A percentile compares a stretch with the other conserved stretches of the same genome.
Evolutionary conservation across 2,113 vertebrate species (phyloP).

Genomic region (Aegypius monachus): DNA sequence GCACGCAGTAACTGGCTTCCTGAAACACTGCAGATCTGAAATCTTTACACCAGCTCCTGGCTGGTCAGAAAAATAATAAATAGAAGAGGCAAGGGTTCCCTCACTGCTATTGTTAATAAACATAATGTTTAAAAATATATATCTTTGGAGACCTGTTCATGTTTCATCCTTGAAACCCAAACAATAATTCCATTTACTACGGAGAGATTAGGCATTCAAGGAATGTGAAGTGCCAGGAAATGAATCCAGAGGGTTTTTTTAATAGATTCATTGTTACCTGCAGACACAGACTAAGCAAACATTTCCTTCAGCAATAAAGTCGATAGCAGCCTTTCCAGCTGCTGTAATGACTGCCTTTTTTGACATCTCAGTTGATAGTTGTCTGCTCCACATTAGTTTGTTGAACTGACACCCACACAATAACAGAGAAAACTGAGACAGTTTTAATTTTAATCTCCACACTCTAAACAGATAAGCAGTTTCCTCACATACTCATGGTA

Average conservation of each 20-base stretch:
- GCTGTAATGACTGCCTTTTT: not conserved
- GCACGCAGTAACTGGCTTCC: not conserved
- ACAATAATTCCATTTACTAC: not conserved
- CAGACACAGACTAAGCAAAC: slow-evolving; percentile 12
- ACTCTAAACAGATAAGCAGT: not conserved
- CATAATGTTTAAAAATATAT: not conserved
- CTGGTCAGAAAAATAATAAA: not conserved
- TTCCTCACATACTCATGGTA: not conserved
- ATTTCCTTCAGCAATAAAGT: slow-evolving; percentile 5
- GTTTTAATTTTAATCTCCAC: not conserved
- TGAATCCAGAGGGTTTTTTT: slow-evolving; percentile 5
- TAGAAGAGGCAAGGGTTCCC: not conserved
- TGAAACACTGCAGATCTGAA: not conserved
- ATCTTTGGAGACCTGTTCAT: not conserved
- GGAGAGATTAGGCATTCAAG: not conserved
- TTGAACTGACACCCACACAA: not conserved
- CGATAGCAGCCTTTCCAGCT: not conserved
- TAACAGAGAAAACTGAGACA: not conserved
- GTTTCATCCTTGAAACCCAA: not conserved
- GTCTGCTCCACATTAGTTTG: not conserved
- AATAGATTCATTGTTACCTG: slow-evolving; percentile 36
- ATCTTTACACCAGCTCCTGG: not conserved
- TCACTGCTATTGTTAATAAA: not conserved
- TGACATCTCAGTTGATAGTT: not conserved
- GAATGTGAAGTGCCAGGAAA: slow-evolving; percentile 10